phyloP scores from a whole-genome alignment of 2,113 vertebrate species.

The Rhipidura dahli region DNA sequence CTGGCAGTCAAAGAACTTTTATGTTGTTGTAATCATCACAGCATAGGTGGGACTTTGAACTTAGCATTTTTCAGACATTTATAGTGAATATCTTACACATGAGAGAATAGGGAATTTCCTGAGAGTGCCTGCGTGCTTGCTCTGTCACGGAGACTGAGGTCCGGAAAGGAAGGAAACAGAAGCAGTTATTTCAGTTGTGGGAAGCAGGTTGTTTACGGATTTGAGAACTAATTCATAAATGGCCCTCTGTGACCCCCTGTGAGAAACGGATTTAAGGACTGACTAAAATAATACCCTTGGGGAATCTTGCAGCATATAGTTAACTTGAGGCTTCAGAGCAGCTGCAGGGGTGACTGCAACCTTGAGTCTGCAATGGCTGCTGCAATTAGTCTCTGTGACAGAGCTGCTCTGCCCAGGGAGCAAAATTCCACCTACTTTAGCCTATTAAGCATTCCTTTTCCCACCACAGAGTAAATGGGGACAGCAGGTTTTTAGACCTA shows the following conservation, averaged over 20 bases:
- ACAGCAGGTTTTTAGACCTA: neutral
- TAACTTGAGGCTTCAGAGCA: neutral
- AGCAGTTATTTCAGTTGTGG: neutral
- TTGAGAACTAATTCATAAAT: neutral
- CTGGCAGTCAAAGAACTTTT: neutral
- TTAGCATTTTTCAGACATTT: neutral
- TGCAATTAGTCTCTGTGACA: neutral
- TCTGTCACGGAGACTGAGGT: accelerated
- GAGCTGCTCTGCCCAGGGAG: neutral
- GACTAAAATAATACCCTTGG: neutral
- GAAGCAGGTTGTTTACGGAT: neutral
- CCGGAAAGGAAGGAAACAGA: neutral
- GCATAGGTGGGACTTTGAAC: neutral
- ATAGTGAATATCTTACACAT: neutral
- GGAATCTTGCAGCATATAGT: neutral
- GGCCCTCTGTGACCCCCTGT: neutral
- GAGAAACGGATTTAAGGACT: accelerated
- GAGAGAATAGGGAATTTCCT: neutral
- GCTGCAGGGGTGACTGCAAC: neutral
- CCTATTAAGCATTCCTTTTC: neutral
- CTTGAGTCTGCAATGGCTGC: neutral
- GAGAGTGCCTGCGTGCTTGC: neutral
- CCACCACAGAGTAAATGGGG: neutral
- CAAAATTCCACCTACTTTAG: neutral
- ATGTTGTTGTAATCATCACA: neutral